Base-by-base conservation (phyloP, 2,797 vertebrate genomes). In the Scomberomorus guttatus region DNA sequence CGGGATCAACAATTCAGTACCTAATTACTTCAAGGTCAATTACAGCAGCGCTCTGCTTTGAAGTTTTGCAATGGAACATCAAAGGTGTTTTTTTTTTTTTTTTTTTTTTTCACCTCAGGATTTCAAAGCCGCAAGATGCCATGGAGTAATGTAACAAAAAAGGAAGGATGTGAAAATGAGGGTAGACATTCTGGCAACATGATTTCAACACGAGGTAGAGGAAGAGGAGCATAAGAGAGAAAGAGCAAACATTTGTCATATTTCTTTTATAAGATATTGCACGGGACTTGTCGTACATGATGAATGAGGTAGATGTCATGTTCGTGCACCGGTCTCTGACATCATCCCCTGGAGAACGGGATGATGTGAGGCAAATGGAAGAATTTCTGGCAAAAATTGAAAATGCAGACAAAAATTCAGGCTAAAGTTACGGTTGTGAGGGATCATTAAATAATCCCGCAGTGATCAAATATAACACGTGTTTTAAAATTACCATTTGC, bases 1-100 rank as follows among this genome's bases (percentile, higher is more conserved):
- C 66, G 34, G 83, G 81, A 89, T 86, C 86, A 93, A 93, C 88
- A 89, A 86, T 91, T 85, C 89, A 62, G 76, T 46, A 62, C 42
- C 79, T 92, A 92, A 94, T 94, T 93, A 92, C 80, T 84, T 85
- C 82, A 91, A 95, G 92, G 92, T 94, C 91, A 92, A 89, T 91
- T 93, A 90, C 76, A 85, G 83, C 84, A 81, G 81, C 57, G 51
- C 69, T 73, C 54, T 12, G 78, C 94, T 94, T 94, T 94, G 91
- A 94, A 94, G 92, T 89, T 82, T 81, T 1, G 84, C 87, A 85
- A 87, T 87, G 79, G 54, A 92, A 94, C 92, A 92, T 94, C 91
- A 95, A 94, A 95, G 91, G 82, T 89, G 81, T 78, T 77, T 85
- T 80, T 75, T 70, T 70, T 78, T 58, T 44, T n/a, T 34, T 5